These are phyloP conservation scores for Pipa parva DNA, from an alignment of 2,113 vertebrate species.

Conservation along the genomic window DNA sequence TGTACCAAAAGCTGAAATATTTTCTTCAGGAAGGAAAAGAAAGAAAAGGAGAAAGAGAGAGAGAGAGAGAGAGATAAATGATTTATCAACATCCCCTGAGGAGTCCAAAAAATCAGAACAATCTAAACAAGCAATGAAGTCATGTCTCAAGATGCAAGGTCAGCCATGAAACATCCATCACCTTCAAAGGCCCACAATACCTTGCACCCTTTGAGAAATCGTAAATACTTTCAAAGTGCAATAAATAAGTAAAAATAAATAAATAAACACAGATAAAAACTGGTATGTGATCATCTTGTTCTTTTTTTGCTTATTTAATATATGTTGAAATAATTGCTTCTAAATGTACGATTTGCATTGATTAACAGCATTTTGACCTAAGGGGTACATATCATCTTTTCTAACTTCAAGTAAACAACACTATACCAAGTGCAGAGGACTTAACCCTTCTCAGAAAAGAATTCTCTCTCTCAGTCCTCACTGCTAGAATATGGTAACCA, in stretches of 20 bases:
- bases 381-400: too few species aligned
- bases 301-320: too few species aligned
- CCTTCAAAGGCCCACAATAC: conserved; percentile 71
- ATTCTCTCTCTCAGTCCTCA: too few species aligned
- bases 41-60: conserved; percentile 57
- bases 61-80: conserved; percentile 71
- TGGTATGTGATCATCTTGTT: too few species aligned
- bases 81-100: conserved; percentile 80
- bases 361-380: too few species aligned
- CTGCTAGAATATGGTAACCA: too few species aligned
- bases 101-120: conserved; percentile 77
- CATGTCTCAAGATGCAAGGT: conserved; percentile 76
- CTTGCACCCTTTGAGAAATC: conserved; percentile 67
- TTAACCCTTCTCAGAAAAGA: too few species aligned
- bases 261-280: conserved; percentile 65
- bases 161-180: conserved; percentile 73
- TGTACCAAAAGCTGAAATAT: conserved; percentile 75
- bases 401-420: too few species aligned
- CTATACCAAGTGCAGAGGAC: too few species aligned
- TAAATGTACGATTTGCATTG: too few species aligned
- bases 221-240: conserved; percentile 64
- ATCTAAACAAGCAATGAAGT: conserved; percentile 83
- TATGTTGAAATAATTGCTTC: too few species aligned
- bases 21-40: conserved; percentile 58
- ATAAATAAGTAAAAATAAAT: conserved; percentile 79